A percentile compares a stretch with the other conserved stretches of the same genome.
These are phyloP conservation scores for Circaetus gallicus DNA, from an alignment of 2,113 vertebrate genomes.

Conservation along the genomic window DNA sequence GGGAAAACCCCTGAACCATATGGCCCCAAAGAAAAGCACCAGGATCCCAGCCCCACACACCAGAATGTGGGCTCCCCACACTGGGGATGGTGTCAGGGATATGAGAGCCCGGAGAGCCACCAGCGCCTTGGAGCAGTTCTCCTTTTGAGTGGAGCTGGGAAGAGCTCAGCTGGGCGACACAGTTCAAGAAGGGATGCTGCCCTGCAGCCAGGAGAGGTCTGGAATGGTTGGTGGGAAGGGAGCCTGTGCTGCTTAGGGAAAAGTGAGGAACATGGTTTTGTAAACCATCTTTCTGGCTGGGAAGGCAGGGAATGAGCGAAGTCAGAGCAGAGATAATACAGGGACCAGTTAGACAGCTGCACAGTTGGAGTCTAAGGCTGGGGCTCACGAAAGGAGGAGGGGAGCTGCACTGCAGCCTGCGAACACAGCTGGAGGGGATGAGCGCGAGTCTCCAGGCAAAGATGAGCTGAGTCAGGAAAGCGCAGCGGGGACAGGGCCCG, in stretches of 20 bases:
- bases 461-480: background rate
- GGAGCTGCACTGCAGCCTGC: background rate
- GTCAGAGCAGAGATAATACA: accelerated
- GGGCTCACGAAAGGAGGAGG: background rate
- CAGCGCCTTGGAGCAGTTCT: background rate
- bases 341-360: background rate
- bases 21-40: background rate
- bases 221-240: background rate
- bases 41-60: background rate
- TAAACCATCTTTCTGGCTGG: background rate
- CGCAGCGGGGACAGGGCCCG: background rate
- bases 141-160: background rate
- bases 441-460: accelerated
- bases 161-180: accelerated
- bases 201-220: background rate
- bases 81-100: accelerated
- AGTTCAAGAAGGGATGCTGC: background rate
- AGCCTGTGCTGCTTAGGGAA: background rate
- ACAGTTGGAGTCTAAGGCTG: background rate
- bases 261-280: accelerated
- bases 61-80: accelerated
- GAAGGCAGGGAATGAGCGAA: background rate
- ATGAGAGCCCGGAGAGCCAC: background rate
- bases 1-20: accelerated
- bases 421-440: background rate